These are phyloP conservation scores for Rhegmatorhina hoffmannsi DNA, from an alignment of 2,113 vertebrate genomes.

Conservation along the genomic window DNA sequence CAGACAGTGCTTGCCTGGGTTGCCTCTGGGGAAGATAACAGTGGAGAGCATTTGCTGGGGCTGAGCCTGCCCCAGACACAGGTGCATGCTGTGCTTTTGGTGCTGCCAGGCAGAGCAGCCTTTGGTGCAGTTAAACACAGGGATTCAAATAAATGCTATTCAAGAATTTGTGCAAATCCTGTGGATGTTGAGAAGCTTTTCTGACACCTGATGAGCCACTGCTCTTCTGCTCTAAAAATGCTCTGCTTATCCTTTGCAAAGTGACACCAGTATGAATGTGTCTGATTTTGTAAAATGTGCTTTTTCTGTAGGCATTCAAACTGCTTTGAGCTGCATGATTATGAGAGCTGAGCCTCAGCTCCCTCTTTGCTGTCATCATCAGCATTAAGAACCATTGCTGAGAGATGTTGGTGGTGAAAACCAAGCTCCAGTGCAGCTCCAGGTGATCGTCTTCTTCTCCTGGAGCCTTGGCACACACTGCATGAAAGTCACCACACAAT, in stretches of 20 bases:
- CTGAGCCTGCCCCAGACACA: neutral
- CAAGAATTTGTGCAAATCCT: neutral
- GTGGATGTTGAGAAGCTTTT: conserved; percentile 7
- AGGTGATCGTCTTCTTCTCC: neutral
- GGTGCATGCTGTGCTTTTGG: neutral
- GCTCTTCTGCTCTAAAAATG: conserved; percentile 5
- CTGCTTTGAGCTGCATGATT: neutral
- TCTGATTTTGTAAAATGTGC: conserved; percentile 44
- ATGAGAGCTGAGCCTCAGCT: neutral
- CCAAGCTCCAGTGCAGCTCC: neutral
- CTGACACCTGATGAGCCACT: neutral
- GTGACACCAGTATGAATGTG: neutral
- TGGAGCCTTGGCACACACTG: rapidly evolving
- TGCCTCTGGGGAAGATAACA: neutral
- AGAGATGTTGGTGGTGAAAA: neutral
- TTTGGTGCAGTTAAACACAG: neutral
- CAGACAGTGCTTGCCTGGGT: neutral
- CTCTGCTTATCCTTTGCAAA: conserved; percentile 32
- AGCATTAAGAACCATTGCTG: neutral
- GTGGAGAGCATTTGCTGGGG: neutral
- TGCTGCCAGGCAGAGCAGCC: neutral
- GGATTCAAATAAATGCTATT: neutral
- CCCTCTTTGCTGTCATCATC: neutral
- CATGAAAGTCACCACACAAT: neutral
- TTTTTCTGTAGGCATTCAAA: neutral